Evolutionary conservation across 2,797 vertebrate species (phyloP).

Genomic region (Cynopterus sphinx): DNA sequence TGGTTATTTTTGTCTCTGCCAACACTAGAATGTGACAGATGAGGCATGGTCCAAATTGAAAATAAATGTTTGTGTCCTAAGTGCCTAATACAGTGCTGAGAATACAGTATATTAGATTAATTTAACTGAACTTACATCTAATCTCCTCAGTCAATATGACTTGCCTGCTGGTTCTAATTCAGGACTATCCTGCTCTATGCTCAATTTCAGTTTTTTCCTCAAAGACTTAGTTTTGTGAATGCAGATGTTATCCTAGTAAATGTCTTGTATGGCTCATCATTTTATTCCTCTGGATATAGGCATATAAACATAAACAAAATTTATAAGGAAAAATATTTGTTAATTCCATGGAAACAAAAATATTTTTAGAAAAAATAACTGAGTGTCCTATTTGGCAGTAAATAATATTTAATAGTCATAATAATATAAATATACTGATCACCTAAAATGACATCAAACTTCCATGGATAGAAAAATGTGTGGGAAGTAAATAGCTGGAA

Average conservation of each 20-base stretch:
- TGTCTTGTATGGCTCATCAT: not conserved
- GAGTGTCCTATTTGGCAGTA: not conserved
- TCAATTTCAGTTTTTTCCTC: not conserved
- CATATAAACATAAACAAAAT: not conserved
- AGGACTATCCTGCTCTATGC: not conserved
- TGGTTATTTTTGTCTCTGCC: not conserved
- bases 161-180: not conserved
- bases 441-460: constrained; percentile 13
- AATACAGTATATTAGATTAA: not conserved
- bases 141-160: not conserved
- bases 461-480: not conserved
- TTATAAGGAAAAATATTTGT: constrained; percentile 15
- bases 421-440: constrained; percentile 43
- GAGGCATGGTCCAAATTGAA: not conserved
- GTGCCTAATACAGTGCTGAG: not conserved
- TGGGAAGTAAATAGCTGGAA: not conserved
- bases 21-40: not conserved
- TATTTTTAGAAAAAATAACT: constrained; percentile 7
- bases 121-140: not conserved
- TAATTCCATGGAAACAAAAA: constrained; percentile 11
- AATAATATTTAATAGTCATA: not conserved
- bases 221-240: not conserved
- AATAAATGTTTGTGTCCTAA: not conserved
- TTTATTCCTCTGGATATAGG: not conserved
- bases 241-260: not conserved